phyloP scores from a whole-genome alignment of 2,797 vertebrate species.

The Taeniopygia guttata region DNA sequence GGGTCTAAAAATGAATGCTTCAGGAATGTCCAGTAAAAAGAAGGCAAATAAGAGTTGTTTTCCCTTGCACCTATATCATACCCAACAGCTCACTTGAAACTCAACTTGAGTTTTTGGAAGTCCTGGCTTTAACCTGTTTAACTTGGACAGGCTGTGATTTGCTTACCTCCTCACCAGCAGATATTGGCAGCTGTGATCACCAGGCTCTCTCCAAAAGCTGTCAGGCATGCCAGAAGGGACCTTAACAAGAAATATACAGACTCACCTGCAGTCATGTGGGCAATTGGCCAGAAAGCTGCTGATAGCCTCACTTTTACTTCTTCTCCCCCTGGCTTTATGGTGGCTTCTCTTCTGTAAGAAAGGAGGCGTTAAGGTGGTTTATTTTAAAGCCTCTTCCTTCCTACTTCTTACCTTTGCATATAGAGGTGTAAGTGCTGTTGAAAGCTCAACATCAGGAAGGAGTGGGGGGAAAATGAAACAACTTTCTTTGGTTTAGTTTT shows the following conservation, averaged over 20 bases:
- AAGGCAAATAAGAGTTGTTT: not conserved
- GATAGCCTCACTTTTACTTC: not conserved
- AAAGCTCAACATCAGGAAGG: not conserved
- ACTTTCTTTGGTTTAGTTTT: not conserved
- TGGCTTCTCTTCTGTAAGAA: not conserved
- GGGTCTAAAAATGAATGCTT: not conserved
- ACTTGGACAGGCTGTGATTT: not conserved
- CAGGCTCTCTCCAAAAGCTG: not conserved
- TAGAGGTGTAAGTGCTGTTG: not conserved
- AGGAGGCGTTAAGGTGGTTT: not conserved
- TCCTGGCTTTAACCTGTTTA: constrained; percentile 1
- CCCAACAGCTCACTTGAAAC: not conserved
- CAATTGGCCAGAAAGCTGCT: not conserved
- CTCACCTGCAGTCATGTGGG: not conserved
- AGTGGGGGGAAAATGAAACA: not conserved
- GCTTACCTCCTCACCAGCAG: not conserved
- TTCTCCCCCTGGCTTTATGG: not conserved
- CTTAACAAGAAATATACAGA: not conserved
- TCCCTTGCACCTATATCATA: not conserved
- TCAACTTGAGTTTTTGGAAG: not conserved
- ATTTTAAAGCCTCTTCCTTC: constrained; percentile 9
- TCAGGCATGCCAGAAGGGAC: not conserved
- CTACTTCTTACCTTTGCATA: not conserved
- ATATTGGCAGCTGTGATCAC: not conserved
- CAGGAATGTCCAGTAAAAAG: not conserved